Percentiles rank a stretch among this genome's conserved stretches.
These are phyloP conservation scores for Epinotia bilunana DNA, from an alignment of 2,888 invertebrate species.

Conservation along the genomic window DNA sequence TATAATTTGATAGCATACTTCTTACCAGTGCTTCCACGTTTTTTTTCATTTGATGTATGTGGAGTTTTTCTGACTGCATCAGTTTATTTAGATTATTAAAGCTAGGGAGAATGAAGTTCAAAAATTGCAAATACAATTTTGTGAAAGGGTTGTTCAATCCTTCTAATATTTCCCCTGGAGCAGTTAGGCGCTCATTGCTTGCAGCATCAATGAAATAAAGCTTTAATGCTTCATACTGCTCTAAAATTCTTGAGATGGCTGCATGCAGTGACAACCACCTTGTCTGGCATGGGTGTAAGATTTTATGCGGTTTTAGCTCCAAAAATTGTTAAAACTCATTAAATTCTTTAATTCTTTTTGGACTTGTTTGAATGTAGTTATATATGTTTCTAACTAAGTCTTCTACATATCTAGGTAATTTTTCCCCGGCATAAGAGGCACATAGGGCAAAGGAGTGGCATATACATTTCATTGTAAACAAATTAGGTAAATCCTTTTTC, in stretches of 20 bases:
- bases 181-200: conserved; percentile 2
- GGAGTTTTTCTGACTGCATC: conserved; percentile 11
- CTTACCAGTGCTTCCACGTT: conserved; percentile 17
- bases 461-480: conserved; percentile 11
- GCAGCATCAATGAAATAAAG: too few species aligned
- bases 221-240: neutral
- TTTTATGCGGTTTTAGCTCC: conserved; percentile 10
- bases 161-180: conserved; percentile 7
- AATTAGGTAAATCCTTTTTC: neutral
- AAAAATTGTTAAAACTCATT: neutral
- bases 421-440: conserved; percentile 12
- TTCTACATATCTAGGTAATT: conserved; percentile 1
- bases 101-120: conserved; percentile 4
- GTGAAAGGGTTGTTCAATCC: conserved; percentile 15
- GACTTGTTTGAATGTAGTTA: conserved; percentile 17
- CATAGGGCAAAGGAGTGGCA: conserved; percentile 6
- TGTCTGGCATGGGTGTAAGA: conserved; percentile 11
- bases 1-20: conserved; percentile 10
- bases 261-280: conserved; percentile 11
- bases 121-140: conserved; percentile 9
- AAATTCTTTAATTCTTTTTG: conserved; percentile 9
- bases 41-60: conserved; percentile 1
- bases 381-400: conserved; percentile 10
- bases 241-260: conserved; percentile 4
- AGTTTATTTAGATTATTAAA: conserved; percentile 11